Base-by-base conservation (phyloP, 2,797 vertebrate species). In the Acropternis orthonyx region DNA sequence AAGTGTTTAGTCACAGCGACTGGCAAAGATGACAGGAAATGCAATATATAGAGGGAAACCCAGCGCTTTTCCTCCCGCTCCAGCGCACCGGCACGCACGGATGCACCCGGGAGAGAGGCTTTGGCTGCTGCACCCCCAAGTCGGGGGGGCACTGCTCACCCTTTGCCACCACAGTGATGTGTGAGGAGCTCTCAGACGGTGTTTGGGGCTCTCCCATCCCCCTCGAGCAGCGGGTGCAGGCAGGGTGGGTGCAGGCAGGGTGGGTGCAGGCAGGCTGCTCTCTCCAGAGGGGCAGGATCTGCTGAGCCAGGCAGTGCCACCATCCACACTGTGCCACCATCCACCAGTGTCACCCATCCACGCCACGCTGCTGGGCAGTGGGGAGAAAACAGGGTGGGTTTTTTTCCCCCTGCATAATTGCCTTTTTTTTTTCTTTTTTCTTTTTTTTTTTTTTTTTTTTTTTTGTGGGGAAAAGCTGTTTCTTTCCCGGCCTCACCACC, bases 241-340 rank as follows among this genome's bases (percentile, higher is more conserved):
- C 83, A 51, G 62, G 49, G 26, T 27, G 48, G 24, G 48, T 49
- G 48, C 48, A 49, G 48, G 48, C 48, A 49, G 48, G 48, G 39
- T 4, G 76, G 51, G 20, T 27, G 41, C 84, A 28, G 55, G 49
- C 79, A 43, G 65, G 46, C 46, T 48, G 37, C 27, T 41, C 14
- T 14, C 39, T 43, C 28, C 30, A 20, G 10, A 43, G 28, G 28
- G 12, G 37, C 67, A 61, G n/a, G 26, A 39, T 16, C 30, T 4
- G 36, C 72, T 11, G 79, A 41, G 61, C 79, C 83, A 68, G 88
- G 95, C 95, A 32, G 88, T 94, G 91, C 95, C 95, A 93, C 85
- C 84, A 9, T 43, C 32, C 79, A 16, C 67, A 41, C 19, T 26
- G 85, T 52, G 68, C 26, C 69, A 88, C 56, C 88, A 11, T 32